These are phyloP conservation scores for Rhagium mordax DNA, from an alignment of 2,888 invertebrate species.

Conservation along the genomic window DNA sequence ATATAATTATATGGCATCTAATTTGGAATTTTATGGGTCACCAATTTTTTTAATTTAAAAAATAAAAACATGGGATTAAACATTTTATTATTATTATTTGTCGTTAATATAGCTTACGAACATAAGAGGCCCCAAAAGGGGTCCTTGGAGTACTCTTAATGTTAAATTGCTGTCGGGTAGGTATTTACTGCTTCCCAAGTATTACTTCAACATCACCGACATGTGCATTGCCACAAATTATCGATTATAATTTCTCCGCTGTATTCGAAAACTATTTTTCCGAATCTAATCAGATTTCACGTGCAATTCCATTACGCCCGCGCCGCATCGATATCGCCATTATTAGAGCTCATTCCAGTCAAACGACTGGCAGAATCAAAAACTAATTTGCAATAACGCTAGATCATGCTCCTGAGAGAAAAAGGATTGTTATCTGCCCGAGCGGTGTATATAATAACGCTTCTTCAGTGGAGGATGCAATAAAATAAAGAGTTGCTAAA, in stretches of 20 bases:
- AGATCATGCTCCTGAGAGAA: constrained; percentile 28
- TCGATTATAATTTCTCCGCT: background rate
- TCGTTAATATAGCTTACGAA: too few species aligned
- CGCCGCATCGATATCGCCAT: background rate
- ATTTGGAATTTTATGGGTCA: too few species aligned
- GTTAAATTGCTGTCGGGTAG: too few species aligned
- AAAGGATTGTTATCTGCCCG: constrained; percentile 6
- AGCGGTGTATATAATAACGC: constrained; percentile 22
- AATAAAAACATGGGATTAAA: too few species aligned
- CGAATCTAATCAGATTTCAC: background rate
- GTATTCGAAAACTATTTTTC: background rate
- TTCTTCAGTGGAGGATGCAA: constrained; percentile 27
- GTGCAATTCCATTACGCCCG: background rate
- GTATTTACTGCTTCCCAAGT: too few species aligned
- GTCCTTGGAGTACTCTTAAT: too few species aligned
- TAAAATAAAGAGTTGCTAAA: constrained; percentile 43
- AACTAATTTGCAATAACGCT: constrained; percentile 47
- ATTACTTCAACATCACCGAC: too few species aligned
- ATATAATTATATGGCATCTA: too few species aligned
- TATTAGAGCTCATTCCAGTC: background rate
- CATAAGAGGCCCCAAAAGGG: too few species aligned
- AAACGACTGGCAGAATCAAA: constrained; percentile 42
- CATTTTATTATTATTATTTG: too few species aligned
- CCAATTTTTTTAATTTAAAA: too few species aligned
- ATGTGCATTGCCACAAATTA: too few species aligned